Evolutionary conservation across 2,888 invertebrate species (phyloP), one percentile per base, ranked within the genome.

Genomic region (Halocaridina rubra): DNA sequence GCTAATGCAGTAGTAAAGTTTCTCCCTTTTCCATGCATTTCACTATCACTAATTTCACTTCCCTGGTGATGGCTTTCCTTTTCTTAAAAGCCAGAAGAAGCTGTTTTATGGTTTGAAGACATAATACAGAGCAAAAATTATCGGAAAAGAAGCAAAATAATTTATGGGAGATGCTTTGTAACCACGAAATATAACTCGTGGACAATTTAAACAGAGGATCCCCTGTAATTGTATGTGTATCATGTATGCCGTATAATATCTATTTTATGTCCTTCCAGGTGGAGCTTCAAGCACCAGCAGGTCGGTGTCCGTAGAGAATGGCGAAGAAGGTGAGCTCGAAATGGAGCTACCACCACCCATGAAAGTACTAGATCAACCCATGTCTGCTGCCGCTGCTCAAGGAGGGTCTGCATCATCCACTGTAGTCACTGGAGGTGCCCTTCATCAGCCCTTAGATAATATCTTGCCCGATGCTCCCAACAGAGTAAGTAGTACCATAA

Each of bases 321-420:
- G 84, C 1, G 87, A 85, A 67, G 87, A 87, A 27, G 82, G 76
- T 10, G 85, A 85, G 39, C 67, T 87, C 53, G 90, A 90, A 77
- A 93, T 96, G 16, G 97, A 97, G 91, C 92, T 98, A 89, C 98
- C 98, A 78, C 98, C 98, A 46, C 97, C 98, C 1, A 98, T 98
- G 98, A 96, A 97, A n/a, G 96, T 97, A 89, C 95, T 96, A 91
- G 96, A 95, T 90, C 92, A 92, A 39, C 91, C 92, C 76, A 91
- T 93, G 78, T 91, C 92, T 7, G 90, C 91, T 82, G 89, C 91
- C 85, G 91, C 90, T 32, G 85, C 80, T 46, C 61, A 80, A 64
- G 74, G 75, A 19, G 71, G 33, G n/a, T 76, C 76, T 29, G 85
- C 81, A 1, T 30, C 76, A 46, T 46, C 77, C 46, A 53, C 72